These are phyloP conservation scores for Characodon lateralis DNA, from an alignment of 2,797 vertebrate genomes.

Conservation along the genomic window DNA sequence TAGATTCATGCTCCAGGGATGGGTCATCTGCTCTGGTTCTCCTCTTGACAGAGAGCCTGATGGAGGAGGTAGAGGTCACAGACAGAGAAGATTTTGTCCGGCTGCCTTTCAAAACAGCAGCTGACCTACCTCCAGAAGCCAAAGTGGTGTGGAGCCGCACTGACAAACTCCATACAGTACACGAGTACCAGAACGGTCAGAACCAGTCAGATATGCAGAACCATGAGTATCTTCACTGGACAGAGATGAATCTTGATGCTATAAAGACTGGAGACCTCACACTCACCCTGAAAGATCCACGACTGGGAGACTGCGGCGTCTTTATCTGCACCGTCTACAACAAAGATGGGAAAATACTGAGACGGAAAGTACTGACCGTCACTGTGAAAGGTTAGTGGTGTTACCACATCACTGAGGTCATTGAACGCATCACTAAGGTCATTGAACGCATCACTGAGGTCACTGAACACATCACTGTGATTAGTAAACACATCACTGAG, in stretches of 20 bases:
- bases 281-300: not conserved
- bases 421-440: too few relatives aligned
- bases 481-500: too few relatives aligned
- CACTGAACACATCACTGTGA: too few relatives aligned
- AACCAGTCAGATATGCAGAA: not conserved
- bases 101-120: not conserved
- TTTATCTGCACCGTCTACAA: constrained; percentile 8
- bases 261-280: not conserved
- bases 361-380: fast-evolving
- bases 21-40: not conserved
- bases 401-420: not conserved
- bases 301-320: not conserved
- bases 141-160: fast-evolving
- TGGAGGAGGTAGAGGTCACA: not conserved
- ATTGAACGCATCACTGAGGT: too few relatives aligned
- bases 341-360: not conserved
- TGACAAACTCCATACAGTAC: not conserved
- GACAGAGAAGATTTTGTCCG: not conserved
- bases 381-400: not conserved
- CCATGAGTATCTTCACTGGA: not conserved
- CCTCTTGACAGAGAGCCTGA: fast-evolving
- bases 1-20: too few relatives aligned
- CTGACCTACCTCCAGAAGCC: fast-evolving
- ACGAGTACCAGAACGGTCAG: not conserved
- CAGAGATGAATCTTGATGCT: not conserved